phyloP scores from a whole-genome alignment of 2,113 vertebrate genomes.

The Ptilonorhynchus violaceus region DNA sequence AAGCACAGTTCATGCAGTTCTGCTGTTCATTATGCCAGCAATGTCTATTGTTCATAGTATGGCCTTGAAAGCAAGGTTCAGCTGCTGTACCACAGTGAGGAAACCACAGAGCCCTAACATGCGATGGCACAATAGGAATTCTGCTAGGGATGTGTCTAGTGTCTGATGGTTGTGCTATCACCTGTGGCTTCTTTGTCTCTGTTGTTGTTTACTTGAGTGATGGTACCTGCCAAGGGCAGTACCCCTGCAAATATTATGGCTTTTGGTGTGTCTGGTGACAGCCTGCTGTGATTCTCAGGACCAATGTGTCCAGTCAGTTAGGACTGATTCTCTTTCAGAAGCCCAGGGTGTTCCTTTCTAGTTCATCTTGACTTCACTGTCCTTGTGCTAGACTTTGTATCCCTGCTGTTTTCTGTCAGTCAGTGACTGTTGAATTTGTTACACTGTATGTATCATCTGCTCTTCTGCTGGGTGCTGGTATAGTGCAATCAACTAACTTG shows the following conservation, averaged over 20 bases:
- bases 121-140: not conserved
- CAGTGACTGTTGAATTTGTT: not conserved
- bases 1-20: not conserved
- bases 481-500: not conserved
- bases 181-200: not conserved
- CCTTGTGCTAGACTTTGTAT: not conserved
- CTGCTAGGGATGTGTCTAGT: not conserved
- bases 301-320: not conserved
- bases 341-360: not conserved
- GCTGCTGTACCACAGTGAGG: not conserved
- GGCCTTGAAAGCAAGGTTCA: not conserved
- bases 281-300: not conserved
- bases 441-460: not conserved
- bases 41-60: rapidly evolving
- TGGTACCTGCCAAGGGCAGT: not conserved
- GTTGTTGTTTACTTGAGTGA: not conserved
- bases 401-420: not conserved
- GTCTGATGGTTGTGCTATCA: not conserved
- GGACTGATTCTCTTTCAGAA: not conserved
- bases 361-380: not conserved
- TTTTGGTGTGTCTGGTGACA: not conserved
- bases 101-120: not conserved
- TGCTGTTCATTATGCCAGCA: not conserved
- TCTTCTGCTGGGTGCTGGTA: not conserved
- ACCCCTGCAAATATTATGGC: not conserved